Conservation (phyloP, 2,113 vertebrate genomes). For the Micronycteris hirsuta region DNA sequence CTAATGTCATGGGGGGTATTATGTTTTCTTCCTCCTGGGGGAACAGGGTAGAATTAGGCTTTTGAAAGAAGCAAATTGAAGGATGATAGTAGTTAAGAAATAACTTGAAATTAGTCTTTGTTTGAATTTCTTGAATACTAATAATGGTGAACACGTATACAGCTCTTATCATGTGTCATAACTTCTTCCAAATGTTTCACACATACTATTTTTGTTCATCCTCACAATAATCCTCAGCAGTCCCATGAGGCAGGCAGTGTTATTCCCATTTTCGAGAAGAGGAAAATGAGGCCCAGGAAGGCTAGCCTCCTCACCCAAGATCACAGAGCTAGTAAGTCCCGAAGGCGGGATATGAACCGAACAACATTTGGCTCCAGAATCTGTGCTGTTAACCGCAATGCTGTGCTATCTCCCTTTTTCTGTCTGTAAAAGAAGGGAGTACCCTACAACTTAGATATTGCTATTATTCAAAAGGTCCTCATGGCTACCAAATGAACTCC, state of each 20-base stretch:
- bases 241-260: background rate
- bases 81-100: background rate
- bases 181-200: background rate
- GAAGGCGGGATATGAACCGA: background rate
- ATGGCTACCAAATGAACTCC: background rate
- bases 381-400: background rate
- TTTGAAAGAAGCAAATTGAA: background rate
- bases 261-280: background rate
- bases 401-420: background rate
- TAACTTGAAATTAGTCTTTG: background rate
- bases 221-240: background rate
- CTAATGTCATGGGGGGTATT: background rate
- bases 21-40: background rate
- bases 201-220: background rate
- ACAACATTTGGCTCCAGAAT: background rate
- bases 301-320: background rate
- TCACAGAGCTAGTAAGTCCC: background rate
- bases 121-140: background rate
- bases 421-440: background rate
- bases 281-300: background rate
- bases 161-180: background rate
- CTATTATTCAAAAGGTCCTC: background rate
- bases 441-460: background rate
- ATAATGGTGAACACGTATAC: background rate
- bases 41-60: background rate